phyloP scores from a whole-genome alignment of 2,113 vertebrate species.

The Alethe castanea region DNA sequence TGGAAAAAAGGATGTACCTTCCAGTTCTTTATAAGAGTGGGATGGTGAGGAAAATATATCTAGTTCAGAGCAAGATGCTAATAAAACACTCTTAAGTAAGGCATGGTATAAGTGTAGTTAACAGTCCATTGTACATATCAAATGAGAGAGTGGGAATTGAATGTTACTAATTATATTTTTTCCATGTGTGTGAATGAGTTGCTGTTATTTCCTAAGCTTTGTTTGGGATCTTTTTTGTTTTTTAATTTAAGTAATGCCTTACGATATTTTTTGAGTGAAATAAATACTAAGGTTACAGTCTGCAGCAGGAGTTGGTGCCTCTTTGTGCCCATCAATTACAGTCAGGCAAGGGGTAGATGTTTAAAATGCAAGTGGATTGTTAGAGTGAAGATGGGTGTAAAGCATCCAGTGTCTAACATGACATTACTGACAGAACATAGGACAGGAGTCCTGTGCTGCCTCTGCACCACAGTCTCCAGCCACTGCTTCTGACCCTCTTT shows the following conservation, averaged over 20 bases:
- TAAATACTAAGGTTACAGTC: not conserved
- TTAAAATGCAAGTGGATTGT: not conserved
- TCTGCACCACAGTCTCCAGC: not conserved
- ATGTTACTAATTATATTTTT: not conserved
- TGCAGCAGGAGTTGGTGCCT: not conserved
- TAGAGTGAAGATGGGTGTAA: not conserved
- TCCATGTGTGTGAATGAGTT: rapidly evolving
- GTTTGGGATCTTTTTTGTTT: not conserved
- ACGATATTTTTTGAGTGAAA: rapidly evolving
- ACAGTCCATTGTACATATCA: not conserved
- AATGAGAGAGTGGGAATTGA: not conserved
- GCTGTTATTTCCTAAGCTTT: not conserved
- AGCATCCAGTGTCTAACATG: rapidly evolving
- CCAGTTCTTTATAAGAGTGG: not conserved
- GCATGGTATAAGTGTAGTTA: rapidly evolving
- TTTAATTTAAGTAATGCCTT: not conserved
- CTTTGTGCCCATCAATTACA: not conserved
- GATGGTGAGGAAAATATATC: not conserved
- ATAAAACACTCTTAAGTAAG: not conserved
- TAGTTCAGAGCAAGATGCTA: not conserved
- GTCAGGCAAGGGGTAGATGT: not conserved
- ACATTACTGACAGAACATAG: rapidly evolving
- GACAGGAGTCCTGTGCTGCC: not conserved
- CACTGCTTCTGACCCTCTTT: not conserved
- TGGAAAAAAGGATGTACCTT: not conserved